Percentiles rank a stretch among this genome's conserved stretches.
Conservation (phyloP, 2,797 vertebrate species). For the Dendrocincla tyrannina region DNA sequence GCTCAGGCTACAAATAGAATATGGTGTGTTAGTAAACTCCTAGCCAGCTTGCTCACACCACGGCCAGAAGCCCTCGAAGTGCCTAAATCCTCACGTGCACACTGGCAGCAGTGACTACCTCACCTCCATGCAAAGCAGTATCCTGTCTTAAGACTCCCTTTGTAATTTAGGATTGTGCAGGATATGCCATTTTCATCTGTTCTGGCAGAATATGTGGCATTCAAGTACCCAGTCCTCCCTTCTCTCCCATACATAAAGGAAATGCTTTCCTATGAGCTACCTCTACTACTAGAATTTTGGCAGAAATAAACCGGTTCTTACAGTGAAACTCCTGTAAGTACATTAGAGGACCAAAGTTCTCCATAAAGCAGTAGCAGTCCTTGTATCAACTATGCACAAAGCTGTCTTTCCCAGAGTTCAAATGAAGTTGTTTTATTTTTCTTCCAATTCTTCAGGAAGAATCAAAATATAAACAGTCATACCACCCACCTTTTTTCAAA, state of each 20-base stretch:
- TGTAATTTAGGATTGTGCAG: not conserved
- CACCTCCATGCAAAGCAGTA: not conserved
- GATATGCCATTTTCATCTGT: not conserved
- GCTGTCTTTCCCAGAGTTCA: not conserved
- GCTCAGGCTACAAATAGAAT: not conserved
- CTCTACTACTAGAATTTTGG: not conserved
- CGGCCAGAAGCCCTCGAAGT: not conserved
- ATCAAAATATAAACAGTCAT: not conserved
- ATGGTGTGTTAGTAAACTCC: not conserved
- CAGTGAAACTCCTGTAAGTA: fast-evolving
- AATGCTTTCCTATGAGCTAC: not conserved
- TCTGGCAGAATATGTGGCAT: not conserved
- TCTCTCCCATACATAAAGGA: not conserved
- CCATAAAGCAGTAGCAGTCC: not conserved
- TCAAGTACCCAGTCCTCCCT: not conserved
- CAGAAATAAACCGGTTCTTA: not conserved
- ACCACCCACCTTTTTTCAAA: not conserved
- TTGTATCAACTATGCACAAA: not conserved
- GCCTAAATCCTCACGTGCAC: fast-evolving
- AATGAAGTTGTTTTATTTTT: not conserved
- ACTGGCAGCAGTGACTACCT: not conserved
- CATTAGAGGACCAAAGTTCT: not conserved
- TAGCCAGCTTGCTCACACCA: not conserved
- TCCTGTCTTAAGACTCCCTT: not conserved
- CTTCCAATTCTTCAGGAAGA: not conserved